A percentile compares a stretch with the other conserved stretches of the same genome.
Conservation (phyloP, 2,888 invertebrate species). For the Drosophila cracens region DNA sequence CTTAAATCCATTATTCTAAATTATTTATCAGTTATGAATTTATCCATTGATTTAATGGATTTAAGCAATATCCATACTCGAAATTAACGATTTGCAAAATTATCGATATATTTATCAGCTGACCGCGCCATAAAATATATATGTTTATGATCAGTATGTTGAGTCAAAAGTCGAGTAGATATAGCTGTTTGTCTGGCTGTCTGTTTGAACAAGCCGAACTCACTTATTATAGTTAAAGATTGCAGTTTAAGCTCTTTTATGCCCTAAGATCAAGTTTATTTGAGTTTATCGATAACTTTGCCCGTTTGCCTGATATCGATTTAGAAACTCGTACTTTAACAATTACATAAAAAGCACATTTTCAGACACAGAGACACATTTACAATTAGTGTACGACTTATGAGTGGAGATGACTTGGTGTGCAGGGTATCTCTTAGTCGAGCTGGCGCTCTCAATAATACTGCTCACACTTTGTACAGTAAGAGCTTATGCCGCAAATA, state of each 20-base stretch:
- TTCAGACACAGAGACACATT: background rate
- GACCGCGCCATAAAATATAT: background rate
- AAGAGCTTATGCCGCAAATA: background rate
- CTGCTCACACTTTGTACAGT: background rate
- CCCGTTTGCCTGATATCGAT: background rate
- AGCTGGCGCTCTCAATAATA: background rate
- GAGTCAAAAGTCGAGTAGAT: background rate
- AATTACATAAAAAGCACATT: background rate
- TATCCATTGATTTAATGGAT: background rate
- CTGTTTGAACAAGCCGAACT: background rate
- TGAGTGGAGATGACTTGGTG: background rate
- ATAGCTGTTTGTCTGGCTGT: background rate
- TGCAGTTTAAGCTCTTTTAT: rapidly evolving
- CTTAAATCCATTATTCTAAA: background rate
- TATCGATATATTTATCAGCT: too few species aligned
- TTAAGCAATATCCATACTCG: background rate
- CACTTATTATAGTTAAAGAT: background rate
- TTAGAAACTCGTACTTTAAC: background rate
- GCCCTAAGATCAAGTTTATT: background rate
- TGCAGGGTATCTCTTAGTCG: background rate
- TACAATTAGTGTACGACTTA: background rate
- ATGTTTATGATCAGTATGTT: background rate
- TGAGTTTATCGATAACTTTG: background rate
- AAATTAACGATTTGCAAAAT: background rate
- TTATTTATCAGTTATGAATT: background rate